These are phyloP conservation scores for Lanistes nyassanus DNA, from an alignment of 1,140 invertebrate species.

Conservation along the genomic window DNA sequence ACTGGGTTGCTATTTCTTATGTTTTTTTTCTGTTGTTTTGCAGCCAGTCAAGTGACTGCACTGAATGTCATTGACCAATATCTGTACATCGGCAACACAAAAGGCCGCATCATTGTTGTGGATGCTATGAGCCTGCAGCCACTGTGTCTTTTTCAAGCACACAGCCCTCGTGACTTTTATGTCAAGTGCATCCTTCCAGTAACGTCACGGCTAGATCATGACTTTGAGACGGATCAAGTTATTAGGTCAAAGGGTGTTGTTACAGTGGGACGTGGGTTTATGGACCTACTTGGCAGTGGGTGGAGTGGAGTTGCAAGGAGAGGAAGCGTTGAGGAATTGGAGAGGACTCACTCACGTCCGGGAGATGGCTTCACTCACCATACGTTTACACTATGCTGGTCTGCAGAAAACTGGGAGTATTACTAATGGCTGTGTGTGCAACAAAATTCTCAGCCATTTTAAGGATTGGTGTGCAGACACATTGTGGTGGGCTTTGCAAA, in stretches of 20 bases:
- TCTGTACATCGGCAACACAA: conserved; percentile 59
- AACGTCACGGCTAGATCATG: background rate
- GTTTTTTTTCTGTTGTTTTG: conserved; percentile 34
- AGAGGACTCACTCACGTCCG: background rate
- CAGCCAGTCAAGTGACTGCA: conserved; percentile 48
- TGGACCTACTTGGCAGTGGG: background rate
- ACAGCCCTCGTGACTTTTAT: conserved; percentile 53
- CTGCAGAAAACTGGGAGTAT: conserved; percentile 52
- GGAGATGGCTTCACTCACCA: conserved; percentile 24
- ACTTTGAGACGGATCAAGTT: background rate
- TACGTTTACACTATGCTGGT: conserved; percentile 52
- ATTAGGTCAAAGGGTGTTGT: conserved; percentile 1
- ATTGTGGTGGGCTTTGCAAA: too few species aligned
- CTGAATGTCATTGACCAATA: conserved; percentile 47
- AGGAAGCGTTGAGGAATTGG: background rate
- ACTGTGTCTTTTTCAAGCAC: conserved; percentile 49
- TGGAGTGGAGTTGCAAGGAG: background rate
- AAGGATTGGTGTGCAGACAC: too few species aligned
- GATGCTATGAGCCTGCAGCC: conserved; percentile 46
- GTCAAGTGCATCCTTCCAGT: conserved; percentile 50
- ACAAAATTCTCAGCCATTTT: too few species aligned
- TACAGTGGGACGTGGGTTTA: conserved; percentile 7
- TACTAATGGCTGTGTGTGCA: conserved; percentile 34
- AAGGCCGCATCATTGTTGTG: conserved; percentile 54
- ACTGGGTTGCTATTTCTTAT: background rate